Percentiles rank a stretch among this genome's conserved stretches.
Conservation (phyloP, 92 coral and sea anemone genomes). For the Hydrozoanthus gracilis region DNA sequence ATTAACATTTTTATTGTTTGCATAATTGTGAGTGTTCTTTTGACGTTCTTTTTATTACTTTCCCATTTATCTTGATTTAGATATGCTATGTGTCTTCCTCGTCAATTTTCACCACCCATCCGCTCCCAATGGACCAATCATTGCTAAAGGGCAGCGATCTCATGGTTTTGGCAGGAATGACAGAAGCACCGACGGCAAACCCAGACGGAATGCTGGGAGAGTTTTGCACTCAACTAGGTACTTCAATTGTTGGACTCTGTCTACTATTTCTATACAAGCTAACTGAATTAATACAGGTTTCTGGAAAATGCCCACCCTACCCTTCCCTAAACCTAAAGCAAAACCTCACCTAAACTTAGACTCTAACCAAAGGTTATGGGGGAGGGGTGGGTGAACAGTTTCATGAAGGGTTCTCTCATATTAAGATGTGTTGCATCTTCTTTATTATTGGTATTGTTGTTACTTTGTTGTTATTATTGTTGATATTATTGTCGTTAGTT, state of each 20-base stretch:
- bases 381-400: no score
- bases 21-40: neutral
- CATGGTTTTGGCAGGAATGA: slow-evolving; percentile 87
- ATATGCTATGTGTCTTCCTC: slow-evolving; percentile 92
- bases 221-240: slow-evolving; percentile 92
- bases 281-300: neutral
- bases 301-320: neutral
- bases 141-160: slow-evolving; percentile 84
- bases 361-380: no score
- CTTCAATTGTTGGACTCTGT: neutral
- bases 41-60: neutral
- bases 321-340: no score
- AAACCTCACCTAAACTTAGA: no score
- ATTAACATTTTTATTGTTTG: neutral
- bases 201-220: slow-evolving; percentile 99
- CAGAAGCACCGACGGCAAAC: slow-evolving; percentile 95
- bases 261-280: neutral
- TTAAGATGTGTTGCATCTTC: no score
- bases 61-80: slow-evolving; percentile 46
- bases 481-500: no score
- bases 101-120: slow-evolving; percentile 97
- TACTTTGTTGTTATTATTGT: no score
- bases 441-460: no score
- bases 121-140: slow-evolving; percentile 91
- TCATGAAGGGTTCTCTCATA: no score